Percentiles rank a stretch among this genome's conserved stretches.
Conservation (phyloP, 2,113 vertebrate genomes). For the Ciconia maguari region DNA sequence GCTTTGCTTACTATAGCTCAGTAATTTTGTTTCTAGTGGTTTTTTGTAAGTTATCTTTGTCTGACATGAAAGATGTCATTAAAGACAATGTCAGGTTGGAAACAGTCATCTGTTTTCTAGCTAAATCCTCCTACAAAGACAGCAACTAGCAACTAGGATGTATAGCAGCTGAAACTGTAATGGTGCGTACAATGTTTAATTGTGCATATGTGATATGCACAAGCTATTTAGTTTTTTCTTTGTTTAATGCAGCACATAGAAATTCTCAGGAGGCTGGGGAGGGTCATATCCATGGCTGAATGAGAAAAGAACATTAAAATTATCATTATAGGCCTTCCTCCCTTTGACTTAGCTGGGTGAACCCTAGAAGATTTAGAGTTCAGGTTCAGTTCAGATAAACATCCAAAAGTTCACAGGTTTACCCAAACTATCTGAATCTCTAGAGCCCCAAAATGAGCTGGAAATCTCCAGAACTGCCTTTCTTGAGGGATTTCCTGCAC, state of each 20-base stretch:
- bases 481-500: slow-evolving; percentile 22
- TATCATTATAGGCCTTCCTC: slow-evolving; percentile 56
- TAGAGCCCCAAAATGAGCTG: slow-evolving; percentile 15
- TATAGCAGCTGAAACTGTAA: slow-evolving; percentile 1
- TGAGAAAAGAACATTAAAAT: slow-evolving; percentile 59
- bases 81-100: background rate
- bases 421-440: slow-evolving; percentile 47
- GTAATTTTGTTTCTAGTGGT: background rate
- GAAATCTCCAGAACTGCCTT: slow-evolving; percentile 42
- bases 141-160: background rate
- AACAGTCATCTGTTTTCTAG: background rate
- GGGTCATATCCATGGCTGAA: slow-evolving; percentile 15
- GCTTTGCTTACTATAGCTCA: background rate
- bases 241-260: slow-evolving; percentile 8
- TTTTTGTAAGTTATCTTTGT: background rate
- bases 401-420: slow-evolving; percentile 62
- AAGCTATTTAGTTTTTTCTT: slow-evolving; percentile 17
- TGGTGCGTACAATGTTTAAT: slow-evolving; percentile 3
- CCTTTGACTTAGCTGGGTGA: slow-evolving; percentile 41
- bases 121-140: slow-evolving; percentile 9
- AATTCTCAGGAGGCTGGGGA: slow-evolving; percentile 7
- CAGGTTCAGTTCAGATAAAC: slow-evolving; percentile 70
- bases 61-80: background rate
- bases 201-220: background rate
- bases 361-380: slow-evolving; percentile 59